Percentiles rank a stretch among this genome's conserved stretches.
Evolutionary conservation across 2,113 vertebrate genomes (phyloP).

Genomic region (Cottus gobio): DNA sequence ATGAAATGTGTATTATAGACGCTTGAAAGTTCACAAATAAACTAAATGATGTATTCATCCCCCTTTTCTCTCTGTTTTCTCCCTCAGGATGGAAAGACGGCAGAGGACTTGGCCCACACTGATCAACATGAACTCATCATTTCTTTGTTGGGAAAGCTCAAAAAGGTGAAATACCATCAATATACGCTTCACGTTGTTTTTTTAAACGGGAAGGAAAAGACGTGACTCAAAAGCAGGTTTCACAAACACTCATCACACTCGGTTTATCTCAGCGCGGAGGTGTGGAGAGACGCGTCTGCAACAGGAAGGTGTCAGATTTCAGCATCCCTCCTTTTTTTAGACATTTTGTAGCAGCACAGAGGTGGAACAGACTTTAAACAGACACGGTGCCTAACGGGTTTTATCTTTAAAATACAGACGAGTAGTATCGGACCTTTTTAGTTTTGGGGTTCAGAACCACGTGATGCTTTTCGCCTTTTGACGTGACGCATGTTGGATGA

Average conservation of each 20-base stretch:
- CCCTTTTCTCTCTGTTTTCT: neutral
- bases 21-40: neutral
- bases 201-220: neutral
- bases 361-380: neutral
- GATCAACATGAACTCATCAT: constrained; percentile 91
- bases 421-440: too few relatives aligned
- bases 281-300: constrained; percentile 47
- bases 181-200: neutral
- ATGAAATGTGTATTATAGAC: neutral
- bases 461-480: neutral
- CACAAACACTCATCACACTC: constrained; percentile 28
- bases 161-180: constrained; percentile 83
- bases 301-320: constrained; percentile 32
- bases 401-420: too few relatives aligned
- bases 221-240: constrained; percentile 3
- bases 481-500: neutral
- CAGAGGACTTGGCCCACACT: constrained; percentile 90
- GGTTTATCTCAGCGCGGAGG: constrained; percentile 55
- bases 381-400: too few relatives aligned
- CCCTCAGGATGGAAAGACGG: constrained; percentile 92
- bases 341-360: neutral
- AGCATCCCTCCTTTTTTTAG: constrained; percentile 28
- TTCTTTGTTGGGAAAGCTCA: constrained; percentile 88
- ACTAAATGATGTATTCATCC: constrained; percentile 3
- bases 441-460: neutral